Evolutionary conservation across 2,113 vertebrate species (phyloP).

Genomic region (Gulo gulo): DNA sequence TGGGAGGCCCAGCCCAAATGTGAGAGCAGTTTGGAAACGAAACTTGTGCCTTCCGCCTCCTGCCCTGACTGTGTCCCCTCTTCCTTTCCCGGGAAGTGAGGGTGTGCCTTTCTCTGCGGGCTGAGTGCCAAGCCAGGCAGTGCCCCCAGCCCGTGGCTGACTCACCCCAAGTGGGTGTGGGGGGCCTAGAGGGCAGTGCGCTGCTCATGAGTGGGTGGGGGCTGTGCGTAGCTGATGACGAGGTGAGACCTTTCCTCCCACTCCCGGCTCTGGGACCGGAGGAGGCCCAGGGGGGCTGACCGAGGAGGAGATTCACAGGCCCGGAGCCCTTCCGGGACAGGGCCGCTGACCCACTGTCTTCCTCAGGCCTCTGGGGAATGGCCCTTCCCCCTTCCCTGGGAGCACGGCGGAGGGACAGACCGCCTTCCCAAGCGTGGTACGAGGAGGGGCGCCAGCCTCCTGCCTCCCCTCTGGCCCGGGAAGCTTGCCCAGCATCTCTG

Average conservation of each 20-base stretch:
- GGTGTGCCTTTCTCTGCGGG: conserved; percentile 39
- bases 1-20: background rate
- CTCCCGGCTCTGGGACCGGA: background rate
- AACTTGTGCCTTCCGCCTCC: background rate
- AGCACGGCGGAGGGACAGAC: conserved; percentile 26
- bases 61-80: background rate
- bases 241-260: background rate
- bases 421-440: background rate
- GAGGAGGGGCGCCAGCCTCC: conserved; percentile 52
- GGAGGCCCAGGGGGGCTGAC: background rate
- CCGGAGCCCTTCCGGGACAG: background rate
- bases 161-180: conserved; percentile 42
- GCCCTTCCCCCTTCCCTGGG: background rate
- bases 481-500: conserved; percentile 52
- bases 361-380: conserved; percentile 13
- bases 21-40: background rate
- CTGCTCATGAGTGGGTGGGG: background rate
- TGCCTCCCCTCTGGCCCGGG: conserved; percentile 31
- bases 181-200: background rate
- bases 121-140: background rate
- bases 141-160: conserved; percentile 25
- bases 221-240: background rate
- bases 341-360: conserved; percentile 3
- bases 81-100: conserved; percentile 21
- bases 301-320: background rate